Evolutionary conservation across 2,888 invertebrate genomes (phyloP).

Genomic region (Dryobota labecula): DNA sequence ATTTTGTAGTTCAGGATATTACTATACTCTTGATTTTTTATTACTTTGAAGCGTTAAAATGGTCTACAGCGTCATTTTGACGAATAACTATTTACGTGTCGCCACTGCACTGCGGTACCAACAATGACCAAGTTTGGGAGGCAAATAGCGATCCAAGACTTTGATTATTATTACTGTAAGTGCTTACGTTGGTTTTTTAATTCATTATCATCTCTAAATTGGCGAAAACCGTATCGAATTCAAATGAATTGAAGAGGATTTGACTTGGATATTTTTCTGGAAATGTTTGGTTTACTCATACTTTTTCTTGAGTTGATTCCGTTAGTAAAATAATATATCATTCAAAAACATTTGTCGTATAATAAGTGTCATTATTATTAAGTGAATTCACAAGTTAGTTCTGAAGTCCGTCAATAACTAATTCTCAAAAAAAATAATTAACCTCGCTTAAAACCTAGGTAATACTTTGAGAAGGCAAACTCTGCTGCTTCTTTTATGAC

Average conservation of each 20-base stretch:
- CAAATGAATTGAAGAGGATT: neutral
- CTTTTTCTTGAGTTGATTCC: neutral
- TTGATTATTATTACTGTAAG: neutral
- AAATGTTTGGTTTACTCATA: neutral
- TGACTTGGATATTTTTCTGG: neutral
- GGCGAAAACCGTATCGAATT: neutral
- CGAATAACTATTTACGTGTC: neutral
- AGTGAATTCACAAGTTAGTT: neutral
- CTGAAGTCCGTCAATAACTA: neutral
- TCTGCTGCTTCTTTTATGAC: neutral
- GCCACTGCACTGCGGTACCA: neutral
- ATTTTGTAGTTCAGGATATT: neutral
- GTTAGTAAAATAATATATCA: neutral
- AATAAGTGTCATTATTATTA: constrained; percentile 1
- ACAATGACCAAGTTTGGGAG: neutral
- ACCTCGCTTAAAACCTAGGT: neutral
- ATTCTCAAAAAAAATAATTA: neutral
- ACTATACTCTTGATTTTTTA: too few relatives aligned
- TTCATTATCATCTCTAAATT: neutral
- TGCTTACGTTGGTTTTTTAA: neutral
- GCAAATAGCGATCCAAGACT: neutral
- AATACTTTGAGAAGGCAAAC: neutral
- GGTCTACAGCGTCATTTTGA: neutral
- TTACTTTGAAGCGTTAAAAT: neutral
- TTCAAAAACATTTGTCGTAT: neutral